Evolutionary conservation across 1,140 invertebrate species (phyloP).

Genomic region (Oryzaephilus surinamensis): DNA sequence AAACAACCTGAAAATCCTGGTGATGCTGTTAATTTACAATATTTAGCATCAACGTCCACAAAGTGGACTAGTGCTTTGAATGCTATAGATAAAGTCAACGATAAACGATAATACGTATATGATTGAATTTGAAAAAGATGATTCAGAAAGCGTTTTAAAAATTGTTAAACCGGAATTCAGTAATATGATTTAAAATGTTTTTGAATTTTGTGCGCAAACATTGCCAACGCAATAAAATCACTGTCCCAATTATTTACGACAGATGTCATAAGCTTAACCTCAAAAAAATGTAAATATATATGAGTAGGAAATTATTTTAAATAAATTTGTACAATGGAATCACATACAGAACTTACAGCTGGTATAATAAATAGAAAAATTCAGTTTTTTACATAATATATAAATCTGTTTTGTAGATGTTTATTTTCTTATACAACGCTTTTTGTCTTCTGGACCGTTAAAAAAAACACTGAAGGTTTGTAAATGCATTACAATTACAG

Average conservation of each 20-base stretch:
- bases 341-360: too few relatives aligned
- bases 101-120: too few relatives aligned
- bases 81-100: slow-evolving; percentile 6
- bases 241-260: too few relatives aligned
- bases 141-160: slow-evolving; percentile 11
- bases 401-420: slow-evolving; percentile 64
- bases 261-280: too few relatives aligned
- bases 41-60: slow-evolving; percentile 7
- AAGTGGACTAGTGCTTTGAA: slow-evolving; percentile 8
- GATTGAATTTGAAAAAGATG: slow-evolving; percentile 7
- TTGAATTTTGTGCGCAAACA: too few relatives aligned
- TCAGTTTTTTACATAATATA: too few relatives aligned
- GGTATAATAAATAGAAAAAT: too few relatives aligned
- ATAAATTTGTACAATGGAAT: too few relatives aligned
- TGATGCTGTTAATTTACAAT: slow-evolving; percentile 9
- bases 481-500: slow-evolving; percentile 40
- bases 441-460: slow-evolving; percentile 74
- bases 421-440: slow-evolving; percentile 90
- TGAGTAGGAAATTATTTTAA: too few relatives aligned
- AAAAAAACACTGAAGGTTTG: slow-evolving; percentile 71
- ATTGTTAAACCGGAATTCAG: slow-evolving; percentile 8
- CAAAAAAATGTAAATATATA: too few relatives aligned
- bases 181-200: slow-evolving; percentile 9
- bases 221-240: too few relatives aligned
- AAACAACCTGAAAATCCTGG: slow-evolving; percentile 4